phyloP scores from a whole-genome alignment of 1,140 invertebrate species.

The Whitmania pigra region DNA sequence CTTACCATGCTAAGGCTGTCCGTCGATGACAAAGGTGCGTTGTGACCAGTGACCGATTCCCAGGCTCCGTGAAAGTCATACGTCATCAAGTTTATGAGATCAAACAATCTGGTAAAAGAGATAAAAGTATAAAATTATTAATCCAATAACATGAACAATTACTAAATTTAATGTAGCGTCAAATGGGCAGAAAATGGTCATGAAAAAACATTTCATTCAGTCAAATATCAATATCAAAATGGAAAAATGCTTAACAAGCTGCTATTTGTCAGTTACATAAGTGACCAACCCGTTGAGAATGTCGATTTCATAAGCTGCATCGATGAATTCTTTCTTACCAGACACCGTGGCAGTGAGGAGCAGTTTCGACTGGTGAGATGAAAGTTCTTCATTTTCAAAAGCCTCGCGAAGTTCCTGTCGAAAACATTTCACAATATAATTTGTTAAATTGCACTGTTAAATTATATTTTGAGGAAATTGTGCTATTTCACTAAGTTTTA shows the following conservation, averaged over 20 bases:
- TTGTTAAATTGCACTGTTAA: too few relatives aligned
- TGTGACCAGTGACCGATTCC: constrained; percentile 60
- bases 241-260: background rate
- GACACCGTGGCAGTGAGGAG: constrained; percentile 62
- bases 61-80: constrained; percentile 88
- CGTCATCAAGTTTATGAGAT: constrained; percentile 87
- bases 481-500: background rate
- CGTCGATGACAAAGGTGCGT: constrained; percentile 61
- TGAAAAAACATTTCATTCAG: too few relatives aligned
- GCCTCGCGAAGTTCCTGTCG: constrained; percentile 26
- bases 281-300: background rate
- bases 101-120: constrained; percentile 36
- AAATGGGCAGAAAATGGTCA: too few relatives aligned
- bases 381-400: constrained; percentile 69
- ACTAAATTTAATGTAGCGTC: too few relatives aligned
- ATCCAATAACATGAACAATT: too few relatives aligned
- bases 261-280: background rate
- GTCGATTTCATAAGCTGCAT: constrained; percentile 16
- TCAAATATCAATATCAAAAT: background rate
- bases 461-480: background rate
- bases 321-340: constrained; percentile 11
- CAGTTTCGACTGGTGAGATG: constrained; percentile 63
- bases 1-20: background rate
- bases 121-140: too few relatives aligned
- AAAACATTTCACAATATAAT: background rate